phyloP scores from a whole-genome alignment of 2,797 vertebrate species.

The Lagocephalus sceleratus region DNA sequence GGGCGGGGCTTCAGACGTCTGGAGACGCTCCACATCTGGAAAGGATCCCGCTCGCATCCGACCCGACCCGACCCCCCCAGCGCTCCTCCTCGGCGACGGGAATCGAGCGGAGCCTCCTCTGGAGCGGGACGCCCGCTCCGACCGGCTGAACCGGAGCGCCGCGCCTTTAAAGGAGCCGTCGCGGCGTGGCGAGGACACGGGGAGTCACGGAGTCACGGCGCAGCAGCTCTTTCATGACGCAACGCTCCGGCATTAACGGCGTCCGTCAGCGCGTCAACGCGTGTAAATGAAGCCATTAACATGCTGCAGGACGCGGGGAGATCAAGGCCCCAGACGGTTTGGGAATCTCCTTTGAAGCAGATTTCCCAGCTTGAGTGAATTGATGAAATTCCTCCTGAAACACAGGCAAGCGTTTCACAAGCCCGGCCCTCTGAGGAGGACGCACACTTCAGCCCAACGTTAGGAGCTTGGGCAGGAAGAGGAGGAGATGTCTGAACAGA shows the following conservation, averaged over 20 bases:
- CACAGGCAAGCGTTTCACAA: constrained; percentile 71
- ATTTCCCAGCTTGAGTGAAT: constrained; percentile 74
- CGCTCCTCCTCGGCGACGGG: constrained; percentile 66
- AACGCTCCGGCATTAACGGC: constrained; percentile 70
- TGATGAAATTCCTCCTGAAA: constrained; percentile 77
- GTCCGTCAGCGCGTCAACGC: constrained; percentile 63
- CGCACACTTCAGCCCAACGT: constrained; percentile 22
- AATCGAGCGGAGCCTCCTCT: too few relatives aligned
- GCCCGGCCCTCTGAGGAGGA: constrained; percentile 29
- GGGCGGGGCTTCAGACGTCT: constrained; percentile 79
- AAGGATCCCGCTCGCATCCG: constrained; percentile 92
- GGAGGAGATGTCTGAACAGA: too few relatives aligned
- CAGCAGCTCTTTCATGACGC: constrained; percentile 64
- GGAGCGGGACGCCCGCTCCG: constrained; percentile 57
- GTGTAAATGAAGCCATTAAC: constrained; percentile 73
- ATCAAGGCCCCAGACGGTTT: constrained; percentile 75
- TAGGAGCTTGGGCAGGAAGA: too few relatives aligned
- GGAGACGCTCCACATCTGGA: constrained; percentile 89
- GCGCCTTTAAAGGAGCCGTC: constrained; percentile 45
- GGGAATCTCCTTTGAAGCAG: constrained; percentile 77
- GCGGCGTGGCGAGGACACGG: constrained; percentile 44
- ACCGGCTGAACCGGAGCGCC: constrained; percentile 18
- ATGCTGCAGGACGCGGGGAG: constrained; percentile 63
- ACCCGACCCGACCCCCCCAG: constrained; percentile 91
- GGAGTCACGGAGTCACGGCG: constrained; percentile 47